phyloP scores from a whole-genome alignment of 2,888 invertebrate species.

The Parasteatoda lunata region DNA sequence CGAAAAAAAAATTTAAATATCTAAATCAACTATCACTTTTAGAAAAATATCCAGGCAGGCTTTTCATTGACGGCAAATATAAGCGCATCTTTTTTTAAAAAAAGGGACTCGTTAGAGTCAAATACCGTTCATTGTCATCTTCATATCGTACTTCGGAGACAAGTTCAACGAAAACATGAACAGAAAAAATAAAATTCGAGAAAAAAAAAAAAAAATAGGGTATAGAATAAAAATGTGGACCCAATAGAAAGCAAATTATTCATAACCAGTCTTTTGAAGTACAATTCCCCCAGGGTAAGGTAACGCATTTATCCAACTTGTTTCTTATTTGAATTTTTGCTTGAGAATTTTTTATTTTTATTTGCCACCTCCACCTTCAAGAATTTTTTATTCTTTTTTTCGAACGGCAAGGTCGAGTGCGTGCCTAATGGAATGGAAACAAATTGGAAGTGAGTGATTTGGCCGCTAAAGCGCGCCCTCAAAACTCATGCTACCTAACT shows the following conservation, averaged over 20 bases:
- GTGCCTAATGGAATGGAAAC: constrained; percentile 66
- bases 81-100: no score
- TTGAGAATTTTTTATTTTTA: constrained; percentile 42
- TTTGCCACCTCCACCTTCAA: constrained; percentile 7
- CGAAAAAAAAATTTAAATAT: no score
- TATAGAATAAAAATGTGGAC: constrained; percentile 59
- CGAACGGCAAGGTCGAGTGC: constrained; percentile 60
- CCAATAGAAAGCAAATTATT: constrained; percentile 68
- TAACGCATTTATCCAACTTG: constrained; percentile 68
- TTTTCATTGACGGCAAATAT: no score
- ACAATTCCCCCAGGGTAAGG: constrained; percentile 52
- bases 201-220: constrained; percentile 52
- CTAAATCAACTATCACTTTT: no score
- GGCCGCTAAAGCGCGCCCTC: constrained; percentile 52
- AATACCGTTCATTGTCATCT: constrained; percentile 38
- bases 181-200: constrained; percentile 3
- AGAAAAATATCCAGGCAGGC: no score
- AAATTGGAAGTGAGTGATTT: constrained; percentile 67
- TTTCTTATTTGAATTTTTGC: constrained; percentile 65
- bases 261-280: constrained; percentile 68
- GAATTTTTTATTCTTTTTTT: constrained; percentile 13
- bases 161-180: background rate
- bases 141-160: constrained; percentile 22
- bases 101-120: background rate
- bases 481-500: constrained; percentile 62